Conservation (phyloP, 2,888 invertebrate species). For the Drosophila percnosoma region DNA sequence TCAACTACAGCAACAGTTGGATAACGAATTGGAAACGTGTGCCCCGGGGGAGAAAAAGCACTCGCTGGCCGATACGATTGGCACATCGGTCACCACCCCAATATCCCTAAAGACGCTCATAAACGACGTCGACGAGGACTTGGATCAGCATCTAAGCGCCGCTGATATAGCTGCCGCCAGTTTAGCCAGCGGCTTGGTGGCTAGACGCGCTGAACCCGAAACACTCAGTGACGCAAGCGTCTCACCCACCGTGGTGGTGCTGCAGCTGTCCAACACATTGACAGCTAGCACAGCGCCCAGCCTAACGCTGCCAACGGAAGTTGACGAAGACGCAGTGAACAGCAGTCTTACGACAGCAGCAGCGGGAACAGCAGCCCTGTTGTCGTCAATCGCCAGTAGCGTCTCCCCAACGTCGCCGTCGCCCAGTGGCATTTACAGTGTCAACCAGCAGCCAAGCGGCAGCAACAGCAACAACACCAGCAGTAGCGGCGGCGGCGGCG, state of each 20-base stretch:
- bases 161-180: slow-evolving; percentile 81
- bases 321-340: neutral
- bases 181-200: slow-evolving; percentile 79
- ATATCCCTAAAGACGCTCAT: slow-evolving; percentile 81
- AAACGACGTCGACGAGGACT: slow-evolving; percentile 81
- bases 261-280: slow-evolving; percentile 57
- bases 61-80: slow-evolving; percentile 81
- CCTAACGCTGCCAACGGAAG: slow-evolving; percentile 52
- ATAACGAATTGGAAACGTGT: slow-evolving; percentile 26
- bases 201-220: slow-evolving; percentile 81
- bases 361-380: slow-evolving; percentile 43
- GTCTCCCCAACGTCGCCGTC: slow-evolving; percentile 61
- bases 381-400: slow-evolving; percentile 43
- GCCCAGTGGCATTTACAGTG: slow-evolving; percentile 45
- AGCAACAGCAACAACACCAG: slow-evolving; percentile 30
- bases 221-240: slow-evolving; percentile 82
- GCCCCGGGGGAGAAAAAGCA: slow-evolving; percentile 70
- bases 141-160: slow-evolving; percentile 73
- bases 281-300: slow-evolving; percentile 60
- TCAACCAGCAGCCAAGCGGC: slow-evolving; percentile 46
- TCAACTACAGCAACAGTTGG: slow-evolving; percentile 39
- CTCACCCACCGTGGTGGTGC: slow-evolving; percentile 79
- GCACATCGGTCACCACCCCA: slow-evolving; percentile 82
- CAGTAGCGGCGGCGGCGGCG: slow-evolving; percentile 12
- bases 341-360: slow-evolving; percentile 40